These are phyloP conservation scores for Calypte anna DNA, from an alignment of 2,113 vertebrate genomes.

Conservation along the genomic window DNA sequence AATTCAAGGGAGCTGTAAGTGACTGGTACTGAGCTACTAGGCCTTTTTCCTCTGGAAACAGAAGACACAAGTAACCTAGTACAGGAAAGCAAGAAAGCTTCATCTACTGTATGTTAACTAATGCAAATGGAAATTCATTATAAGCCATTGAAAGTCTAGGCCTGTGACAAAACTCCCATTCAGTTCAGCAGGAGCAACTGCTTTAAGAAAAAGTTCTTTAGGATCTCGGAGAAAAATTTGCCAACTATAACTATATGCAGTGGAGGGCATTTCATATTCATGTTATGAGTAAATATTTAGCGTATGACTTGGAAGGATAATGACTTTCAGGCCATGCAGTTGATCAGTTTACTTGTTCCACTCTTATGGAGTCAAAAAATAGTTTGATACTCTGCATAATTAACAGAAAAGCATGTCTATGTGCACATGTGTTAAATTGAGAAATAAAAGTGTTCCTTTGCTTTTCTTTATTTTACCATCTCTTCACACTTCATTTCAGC, in stretches of 20 bases:
- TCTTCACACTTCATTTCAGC: slow-evolving; percentile 69
- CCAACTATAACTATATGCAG: neutral
- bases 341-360: slow-evolving; percentile 31
- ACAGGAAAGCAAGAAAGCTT: neutral
- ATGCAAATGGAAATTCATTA: neutral
- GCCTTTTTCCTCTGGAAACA: neutral
- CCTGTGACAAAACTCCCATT: neutral
- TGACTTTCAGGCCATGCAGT: neutral
- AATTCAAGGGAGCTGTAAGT: neutral
- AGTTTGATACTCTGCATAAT: slow-evolving; percentile 19
- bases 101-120: slow-evolving; percentile 4
- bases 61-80: neutral
- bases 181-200: neutral
- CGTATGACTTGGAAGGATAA: neutral
- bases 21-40: neutral
- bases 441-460: neutral
- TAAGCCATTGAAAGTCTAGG: neutral
- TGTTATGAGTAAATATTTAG: neutral
- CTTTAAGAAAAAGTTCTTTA: neutral
- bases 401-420: neutral
- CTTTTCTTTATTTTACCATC: slow-evolving; percentile 43
- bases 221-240: neutral
- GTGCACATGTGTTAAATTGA: neutral
- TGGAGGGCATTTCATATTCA: neutral
- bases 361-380: slow-evolving; percentile 4